These are phyloP conservation scores for Caenorhabditis sp. DNA, from an alignment of 2,888 invertebrate species.

Conservation along the genomic window DNA sequence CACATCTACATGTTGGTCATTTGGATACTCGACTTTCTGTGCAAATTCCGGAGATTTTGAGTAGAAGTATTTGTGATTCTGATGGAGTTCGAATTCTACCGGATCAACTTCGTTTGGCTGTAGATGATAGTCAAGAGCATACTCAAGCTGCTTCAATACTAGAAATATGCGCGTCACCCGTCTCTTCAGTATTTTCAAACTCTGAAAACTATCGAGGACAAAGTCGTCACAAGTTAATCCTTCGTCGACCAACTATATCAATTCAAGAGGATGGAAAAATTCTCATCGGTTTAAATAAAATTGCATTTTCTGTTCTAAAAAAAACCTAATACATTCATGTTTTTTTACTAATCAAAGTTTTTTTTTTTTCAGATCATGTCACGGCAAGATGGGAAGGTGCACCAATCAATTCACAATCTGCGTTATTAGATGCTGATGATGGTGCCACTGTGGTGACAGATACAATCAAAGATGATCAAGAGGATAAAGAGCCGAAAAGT, in stretches of 20 bases:
- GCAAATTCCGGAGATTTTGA: constrained; percentile 49
- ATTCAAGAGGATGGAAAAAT: constrained; percentile 69
- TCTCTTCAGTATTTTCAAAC: constrained; percentile 60
- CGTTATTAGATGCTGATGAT: constrained; percentile 66
- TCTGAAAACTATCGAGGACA: constrained; percentile 38
- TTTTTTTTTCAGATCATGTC: constrained; percentile 64
- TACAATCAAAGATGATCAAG: constrained; percentile 66
- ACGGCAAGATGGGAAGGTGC: constrained; percentile 68
- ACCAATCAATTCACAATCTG: constrained; percentile 62
- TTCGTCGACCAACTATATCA: constrained; percentile 68
- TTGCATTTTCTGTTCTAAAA: neutral
- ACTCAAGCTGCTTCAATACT: constrained; percentile 8
- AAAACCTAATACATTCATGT: no score
- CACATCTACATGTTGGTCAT: constrained; percentile 44
- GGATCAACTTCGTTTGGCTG: constrained; percentile 21
- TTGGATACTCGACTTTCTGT: constrained; percentile 47
- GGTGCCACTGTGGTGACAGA: constrained; percentile 68
- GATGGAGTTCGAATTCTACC: constrained; percentile 19
- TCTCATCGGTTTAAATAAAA: constrained; percentile 57
- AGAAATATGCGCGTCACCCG: constrained; percentile 53
- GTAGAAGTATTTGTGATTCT: constrained; percentile 19
- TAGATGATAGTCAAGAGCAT: constrained; percentile 27
- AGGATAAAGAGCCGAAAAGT: constrained; percentile 60
- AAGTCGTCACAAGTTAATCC: constrained; percentile 35
- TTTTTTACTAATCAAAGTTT: constrained; percentile 1